Conservation (phyloP, 2,113 vertebrate genomes). For the Bambusicola thoracicus region DNA sequence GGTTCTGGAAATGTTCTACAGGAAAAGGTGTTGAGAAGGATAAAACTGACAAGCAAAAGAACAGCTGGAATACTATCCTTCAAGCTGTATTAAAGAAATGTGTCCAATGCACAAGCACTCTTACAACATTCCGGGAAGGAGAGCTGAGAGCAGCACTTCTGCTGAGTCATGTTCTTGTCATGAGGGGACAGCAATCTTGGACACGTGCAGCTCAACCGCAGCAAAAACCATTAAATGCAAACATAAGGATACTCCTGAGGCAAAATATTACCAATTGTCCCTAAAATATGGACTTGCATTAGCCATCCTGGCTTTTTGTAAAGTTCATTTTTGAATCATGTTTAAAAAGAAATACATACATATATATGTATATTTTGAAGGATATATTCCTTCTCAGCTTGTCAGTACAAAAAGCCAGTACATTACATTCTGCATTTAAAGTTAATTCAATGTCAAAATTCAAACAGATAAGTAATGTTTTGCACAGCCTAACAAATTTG, state of each 20-base stretch:
- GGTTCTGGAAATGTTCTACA: not conserved
- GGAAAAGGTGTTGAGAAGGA: not conserved
- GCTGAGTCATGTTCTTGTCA: not conserved
- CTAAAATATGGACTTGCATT: not conserved
- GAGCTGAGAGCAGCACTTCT: not conserved
- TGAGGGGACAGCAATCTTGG: not conserved
- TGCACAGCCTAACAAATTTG: not conserved
- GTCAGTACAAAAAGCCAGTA: not conserved
- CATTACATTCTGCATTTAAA: not conserved
- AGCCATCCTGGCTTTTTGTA: not conserved
- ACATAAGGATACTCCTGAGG: not conserved
- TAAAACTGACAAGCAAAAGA: not conserved
- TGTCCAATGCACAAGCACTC: not conserved
- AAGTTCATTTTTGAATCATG: not conserved
- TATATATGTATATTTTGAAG: not conserved
- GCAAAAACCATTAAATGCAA: not conserved
- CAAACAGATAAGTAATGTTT: not conserved
- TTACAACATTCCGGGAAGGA: not conserved
- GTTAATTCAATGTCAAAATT: not conserved
- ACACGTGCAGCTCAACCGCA: fast-evolving
- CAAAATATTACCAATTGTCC: not conserved
- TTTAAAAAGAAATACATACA: not conserved
- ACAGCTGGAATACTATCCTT: not conserved
- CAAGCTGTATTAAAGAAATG: not conserved
- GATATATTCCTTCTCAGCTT: not conserved